phyloP scores from a whole-genome alignment of 2,797 vertebrate genomes.

The Adelosebastes latens region DNA sequence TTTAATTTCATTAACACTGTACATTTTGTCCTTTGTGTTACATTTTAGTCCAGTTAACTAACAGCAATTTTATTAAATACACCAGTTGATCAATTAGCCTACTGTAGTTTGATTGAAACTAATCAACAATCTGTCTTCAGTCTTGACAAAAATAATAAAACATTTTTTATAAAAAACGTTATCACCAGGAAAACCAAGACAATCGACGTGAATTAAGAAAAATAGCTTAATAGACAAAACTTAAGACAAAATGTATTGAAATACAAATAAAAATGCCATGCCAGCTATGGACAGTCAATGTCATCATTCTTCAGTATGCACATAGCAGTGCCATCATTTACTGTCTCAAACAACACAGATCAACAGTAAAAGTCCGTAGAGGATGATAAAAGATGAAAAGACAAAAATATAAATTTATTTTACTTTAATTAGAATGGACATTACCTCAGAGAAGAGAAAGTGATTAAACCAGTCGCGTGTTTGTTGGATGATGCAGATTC shows the following conservation, averaged over 20 bases:
- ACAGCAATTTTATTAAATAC: neutral
- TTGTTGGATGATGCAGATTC: neutral
- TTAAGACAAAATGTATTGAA: no score
- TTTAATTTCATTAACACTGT: neutral
- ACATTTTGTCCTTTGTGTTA: neutral
- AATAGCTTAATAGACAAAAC: no score
- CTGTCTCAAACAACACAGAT: no score
- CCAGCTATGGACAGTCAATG: no score
- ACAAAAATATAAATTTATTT: neutral
- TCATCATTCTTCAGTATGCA: no score
- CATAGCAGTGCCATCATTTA: no score
- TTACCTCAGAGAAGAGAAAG: neutral
- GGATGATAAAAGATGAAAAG: neutral
- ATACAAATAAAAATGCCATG: no score
- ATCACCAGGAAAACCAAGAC: neutral
- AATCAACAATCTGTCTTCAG: neutral
- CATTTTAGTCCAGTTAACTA: neutral
- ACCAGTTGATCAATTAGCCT: neutral
- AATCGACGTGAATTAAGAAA: neutral
- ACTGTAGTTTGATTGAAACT: neutral
- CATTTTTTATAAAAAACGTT: neutral
- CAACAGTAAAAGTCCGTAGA: neutral
- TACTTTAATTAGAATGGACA: neutral
- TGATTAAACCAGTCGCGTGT: neutral
- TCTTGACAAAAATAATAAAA: neutral